phyloP scores from a whole-genome alignment of 2,113 vertebrate species.

The Athene cunicularia region DNA sequence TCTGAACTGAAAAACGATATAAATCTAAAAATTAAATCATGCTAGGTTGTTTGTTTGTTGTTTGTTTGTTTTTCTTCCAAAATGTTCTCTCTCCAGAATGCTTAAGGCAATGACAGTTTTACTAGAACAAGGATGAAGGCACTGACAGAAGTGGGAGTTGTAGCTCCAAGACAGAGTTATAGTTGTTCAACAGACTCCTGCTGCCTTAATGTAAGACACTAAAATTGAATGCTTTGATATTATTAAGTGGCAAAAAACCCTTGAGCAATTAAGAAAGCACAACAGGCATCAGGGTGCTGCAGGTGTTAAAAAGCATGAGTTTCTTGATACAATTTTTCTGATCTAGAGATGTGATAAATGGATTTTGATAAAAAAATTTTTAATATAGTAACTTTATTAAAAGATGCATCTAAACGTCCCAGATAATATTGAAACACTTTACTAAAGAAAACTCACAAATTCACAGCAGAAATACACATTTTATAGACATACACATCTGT shows the following conservation, averaged over 20 bases:
- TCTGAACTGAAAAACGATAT: background rate
- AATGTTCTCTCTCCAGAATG: background rate
- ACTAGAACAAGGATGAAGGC: background rate
- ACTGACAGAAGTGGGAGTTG: background rate
- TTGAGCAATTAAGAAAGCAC: background rate
- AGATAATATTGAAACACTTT: background rate
- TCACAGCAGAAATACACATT: background rate
- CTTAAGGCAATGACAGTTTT: background rate
- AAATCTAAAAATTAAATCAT: background rate
- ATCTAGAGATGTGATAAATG: background rate
- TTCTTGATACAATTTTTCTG: background rate
- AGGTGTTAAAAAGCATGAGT: fast-evolving
- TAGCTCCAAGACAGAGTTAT: background rate
- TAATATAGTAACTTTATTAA: background rate
- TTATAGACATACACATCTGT: background rate
- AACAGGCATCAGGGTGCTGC: background rate
- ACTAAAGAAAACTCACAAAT: background rate
- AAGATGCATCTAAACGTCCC: background rate
- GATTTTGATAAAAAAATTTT: background rate
- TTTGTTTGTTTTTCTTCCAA: background rate
- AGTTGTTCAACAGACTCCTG: background rate
- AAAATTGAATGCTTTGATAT: background rate
- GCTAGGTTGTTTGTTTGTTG: background rate
- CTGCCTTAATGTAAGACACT: background rate
- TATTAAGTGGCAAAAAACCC: background rate